A percentile compares a stretch with the other conserved stretches of the same genome.
Conservation (phyloP, 2,113 vertebrate genomes). For the Petroica traversi region DNA sequence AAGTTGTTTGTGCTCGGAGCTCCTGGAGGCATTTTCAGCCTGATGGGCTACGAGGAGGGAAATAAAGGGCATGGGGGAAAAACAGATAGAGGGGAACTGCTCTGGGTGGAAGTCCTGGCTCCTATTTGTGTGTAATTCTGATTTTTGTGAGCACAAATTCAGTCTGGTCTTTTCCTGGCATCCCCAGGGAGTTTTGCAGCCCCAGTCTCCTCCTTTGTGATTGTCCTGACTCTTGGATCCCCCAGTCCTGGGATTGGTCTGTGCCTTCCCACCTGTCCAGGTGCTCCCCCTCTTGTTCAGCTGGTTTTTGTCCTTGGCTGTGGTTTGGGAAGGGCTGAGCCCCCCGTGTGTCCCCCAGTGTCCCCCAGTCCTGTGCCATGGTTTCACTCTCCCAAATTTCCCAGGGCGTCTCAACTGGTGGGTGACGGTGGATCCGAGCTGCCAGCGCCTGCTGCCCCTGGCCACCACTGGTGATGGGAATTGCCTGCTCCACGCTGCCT, state of each 20-base stretch:
- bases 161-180: rapidly evolving
- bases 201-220: not conserved
- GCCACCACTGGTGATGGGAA: constrained; percentile 96
- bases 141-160: not conserved
- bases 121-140: not conserved
- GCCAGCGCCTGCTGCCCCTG: constrained; percentile 89
- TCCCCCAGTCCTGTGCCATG: rapidly evolving
- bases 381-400: not conserved
- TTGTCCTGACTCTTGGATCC: not conserved
- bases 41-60: not conserved
- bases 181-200: rapidly evolving
- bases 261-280: rapidly evolving
- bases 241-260: rapidly evolving
- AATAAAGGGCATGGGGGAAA: rapidly evolving
- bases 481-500: constrained; percentile 93
- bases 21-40: not conserved
- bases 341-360: not conserved
- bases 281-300: rapidly evolving
- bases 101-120: not conserved
- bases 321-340: not conserved
- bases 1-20: rapidly evolving
- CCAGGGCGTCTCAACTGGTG: constrained; percentile 97
- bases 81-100: not conserved
- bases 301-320: rapidly evolving
- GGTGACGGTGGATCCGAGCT: constrained; percentile 87